Evolutionary conservation across 2,797 vertebrate genomes (phyloP).

Genomic region (Meda fulgida): DNA sequence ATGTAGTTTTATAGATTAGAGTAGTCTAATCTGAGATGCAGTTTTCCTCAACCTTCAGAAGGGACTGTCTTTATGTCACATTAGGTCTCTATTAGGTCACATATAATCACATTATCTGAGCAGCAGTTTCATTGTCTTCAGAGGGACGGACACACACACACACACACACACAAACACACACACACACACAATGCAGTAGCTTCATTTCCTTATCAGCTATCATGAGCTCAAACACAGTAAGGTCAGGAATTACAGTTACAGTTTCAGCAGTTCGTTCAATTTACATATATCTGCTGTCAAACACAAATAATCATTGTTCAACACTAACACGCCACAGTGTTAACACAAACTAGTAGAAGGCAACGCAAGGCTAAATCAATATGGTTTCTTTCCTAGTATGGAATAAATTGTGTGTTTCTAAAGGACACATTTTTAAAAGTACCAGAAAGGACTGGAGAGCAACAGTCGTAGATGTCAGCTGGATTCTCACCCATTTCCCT

Average conservation of each 20-base stretch:
- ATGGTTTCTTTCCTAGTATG: not conserved
- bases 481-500: constrained; percentile 31
- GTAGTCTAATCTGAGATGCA: not conserved
- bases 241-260: constrained; percentile 24
- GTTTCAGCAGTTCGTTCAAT: constrained; percentile 25
- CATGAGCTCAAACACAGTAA: constrained; percentile 28
- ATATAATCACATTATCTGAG: constrained; percentile 78
- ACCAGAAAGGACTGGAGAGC: not conserved
- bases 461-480: constrained; percentile 33
- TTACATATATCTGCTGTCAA: not conserved
- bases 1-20: not conserved
- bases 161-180: constrained; percentile 5
- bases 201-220: constrained; percentile 39
- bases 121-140: constrained; percentile 78
- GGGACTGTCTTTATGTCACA: not conserved
- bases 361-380: not conserved
- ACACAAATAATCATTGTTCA: not conserved
- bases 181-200: constrained; percentile 15
- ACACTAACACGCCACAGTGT: not conserved
- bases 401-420: not conserved
- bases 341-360: not conserved
- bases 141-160: constrained; percentile 53
- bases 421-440: constrained; percentile 17
- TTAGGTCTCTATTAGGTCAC: constrained; percentile 43
- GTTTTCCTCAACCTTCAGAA: constrained; percentile 9